phyloP scores from a whole-genome alignment of 1,140 invertebrate species.

The Archegozetes longisetosus region DNA sequence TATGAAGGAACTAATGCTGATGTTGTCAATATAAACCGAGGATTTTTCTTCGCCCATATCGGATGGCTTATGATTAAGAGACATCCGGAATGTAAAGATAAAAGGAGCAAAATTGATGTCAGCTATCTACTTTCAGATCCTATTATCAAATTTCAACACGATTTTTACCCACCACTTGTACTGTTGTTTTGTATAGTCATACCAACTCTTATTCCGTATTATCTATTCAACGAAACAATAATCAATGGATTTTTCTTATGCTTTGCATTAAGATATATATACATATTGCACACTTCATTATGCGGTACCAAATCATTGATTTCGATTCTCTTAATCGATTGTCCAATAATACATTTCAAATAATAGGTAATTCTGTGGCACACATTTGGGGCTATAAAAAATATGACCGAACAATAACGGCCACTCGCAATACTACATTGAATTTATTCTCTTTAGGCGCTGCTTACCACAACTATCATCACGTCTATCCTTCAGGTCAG shows the following conservation, averaged over 20 bases:
- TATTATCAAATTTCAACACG: conserved; percentile 70
- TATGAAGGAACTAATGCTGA: conserved; percentile 90
- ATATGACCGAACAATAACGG: conserved; percentile 52
- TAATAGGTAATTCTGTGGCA: conserved; percentile 86
- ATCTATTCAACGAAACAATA: conserved; percentile 63
- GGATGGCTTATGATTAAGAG: conserved; percentile 82
- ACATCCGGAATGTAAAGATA: conserved; percentile 69
- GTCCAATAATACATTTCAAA: conserved; percentile 65
- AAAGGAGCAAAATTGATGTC: conserved; percentile 68
- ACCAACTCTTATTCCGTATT: conserved; percentile 63
- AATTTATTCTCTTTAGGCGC: conserved; percentile 33
- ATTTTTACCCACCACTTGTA: conserved; percentile 56
- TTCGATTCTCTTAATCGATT: conserved; percentile 52
- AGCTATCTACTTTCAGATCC: conserved; percentile 70
- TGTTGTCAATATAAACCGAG: conserved; percentile 81
- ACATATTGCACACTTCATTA: conserved; percentile 49
- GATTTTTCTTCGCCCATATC: conserved; percentile 91
- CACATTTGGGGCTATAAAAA: conserved; percentile 71
- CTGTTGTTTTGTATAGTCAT: conserved; percentile 62
- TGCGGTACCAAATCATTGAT: conserved; percentile 19
- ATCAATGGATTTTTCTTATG: conserved; percentile 60
- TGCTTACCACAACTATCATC: too few species aligned
- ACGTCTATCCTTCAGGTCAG: too few species aligned
- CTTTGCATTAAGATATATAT: conserved; percentile 49
- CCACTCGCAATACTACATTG: conserved; percentile 34